Base-by-base conservation (phyloP, 2,113 vertebrate genomes). In the Nipponia nippon region DNA sequence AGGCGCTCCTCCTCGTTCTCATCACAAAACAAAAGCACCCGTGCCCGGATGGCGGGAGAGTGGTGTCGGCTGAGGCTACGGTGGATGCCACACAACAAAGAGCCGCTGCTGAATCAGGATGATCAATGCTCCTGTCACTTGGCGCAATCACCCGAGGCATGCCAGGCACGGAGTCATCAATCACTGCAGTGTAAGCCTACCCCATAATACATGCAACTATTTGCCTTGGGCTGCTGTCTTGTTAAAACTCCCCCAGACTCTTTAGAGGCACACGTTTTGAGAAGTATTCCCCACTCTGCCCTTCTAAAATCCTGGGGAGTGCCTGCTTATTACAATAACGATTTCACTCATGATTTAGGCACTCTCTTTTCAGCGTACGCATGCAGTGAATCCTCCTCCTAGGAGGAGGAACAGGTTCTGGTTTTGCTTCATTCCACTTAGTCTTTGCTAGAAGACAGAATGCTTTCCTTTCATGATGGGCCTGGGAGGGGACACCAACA, bases 51-150 rank as follows among this genome's bases (percentile, higher is more conserved):
- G 6, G 83, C 5, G 19, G 25, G 4, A 55, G 46, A 22, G 65
- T 0, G 4, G 40, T 13, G 18, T 9, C 2, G 0, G 69, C 53
- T 27, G 62, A 56, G 93, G 80, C 62, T 52, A 44, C 2, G 13
- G 56, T 1, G 2, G 62, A 21, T 26, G 90, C 26, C 56, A 34
- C 75, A 76, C 65, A 71, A 88, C 83, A 94, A 91, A 96, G 75
- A 79, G 58, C 50, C 0, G 10, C 19, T 1, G 4, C 50, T 3
- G 65, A 52, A 59, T 16, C 16, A 4, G 21, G 52, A 79, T 97
- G 97, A 97, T 96, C 88, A 76, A 93, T 96, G 94, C 44, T 90
- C 27, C 89, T 94, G 94, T 95, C 96, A 85, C 84, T 36, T 11
- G 84, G 73, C 2, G 47, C 93, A 66, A 17, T 27, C 95, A 83